A percentile compares a stretch with the other conserved stretches of the same genome.
phyloP scores from a whole-genome alignment of 2,888 invertebrate species.

The Agrotis puta region DNA sequence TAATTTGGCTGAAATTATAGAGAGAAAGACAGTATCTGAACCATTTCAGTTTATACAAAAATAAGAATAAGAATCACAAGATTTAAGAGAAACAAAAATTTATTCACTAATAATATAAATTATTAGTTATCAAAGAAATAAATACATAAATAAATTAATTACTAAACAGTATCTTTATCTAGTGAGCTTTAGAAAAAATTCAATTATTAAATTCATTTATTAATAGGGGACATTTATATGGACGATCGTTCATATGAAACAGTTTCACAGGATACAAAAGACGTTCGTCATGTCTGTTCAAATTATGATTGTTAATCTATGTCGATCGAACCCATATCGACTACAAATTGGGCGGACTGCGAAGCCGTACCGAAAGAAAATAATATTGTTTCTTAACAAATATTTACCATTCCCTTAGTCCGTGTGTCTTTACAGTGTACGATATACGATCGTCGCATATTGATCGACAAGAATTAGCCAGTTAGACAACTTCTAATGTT shows the following conservation, averaged over 20 bases:
- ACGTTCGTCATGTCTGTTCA: constrained; percentile 49
- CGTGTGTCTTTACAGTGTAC: constrained; percentile 78
- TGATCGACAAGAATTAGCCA: constrained; percentile 62
- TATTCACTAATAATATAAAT: no score
- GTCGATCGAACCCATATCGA: constrained; percentile 85
- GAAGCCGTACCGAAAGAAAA: constrained; percentile 83
- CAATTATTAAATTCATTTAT: no score
- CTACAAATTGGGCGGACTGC: constrained; percentile 87
- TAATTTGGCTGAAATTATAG: no score
- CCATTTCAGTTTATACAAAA: no score
- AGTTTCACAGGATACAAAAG: no score
- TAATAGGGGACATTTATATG: no score
- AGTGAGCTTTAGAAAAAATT: no score
- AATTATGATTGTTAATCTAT: constrained; percentile 74
- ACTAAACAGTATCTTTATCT: constrained; percentile 25
- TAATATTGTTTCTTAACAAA: constrained; percentile 91
- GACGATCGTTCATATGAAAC: no score
- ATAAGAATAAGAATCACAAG: no score
- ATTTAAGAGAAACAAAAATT: no score
- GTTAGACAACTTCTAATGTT: constrained; percentile 52
- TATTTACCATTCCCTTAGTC: constrained; percentile 85
- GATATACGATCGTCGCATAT: constrained; percentile 69
- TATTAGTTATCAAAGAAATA: not conserved
- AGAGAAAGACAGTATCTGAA: no score
- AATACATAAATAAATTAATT: constrained; percentile 49